Conservation (phyloP, 2,113 vertebrate genomes). For the Leptodactylus fuscus region DNA sequence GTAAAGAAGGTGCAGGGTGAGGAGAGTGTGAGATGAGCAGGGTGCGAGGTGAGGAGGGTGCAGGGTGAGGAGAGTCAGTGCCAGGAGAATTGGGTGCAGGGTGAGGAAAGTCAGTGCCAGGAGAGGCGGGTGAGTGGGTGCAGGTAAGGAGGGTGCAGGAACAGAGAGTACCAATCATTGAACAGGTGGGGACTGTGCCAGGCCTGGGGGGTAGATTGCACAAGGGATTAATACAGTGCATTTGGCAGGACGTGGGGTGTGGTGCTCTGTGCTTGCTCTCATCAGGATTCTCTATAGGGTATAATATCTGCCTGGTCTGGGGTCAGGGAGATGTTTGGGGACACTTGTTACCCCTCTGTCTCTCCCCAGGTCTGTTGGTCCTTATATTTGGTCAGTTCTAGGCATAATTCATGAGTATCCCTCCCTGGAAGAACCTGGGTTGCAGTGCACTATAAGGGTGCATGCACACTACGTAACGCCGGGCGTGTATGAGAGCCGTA, state of each 20-base stretch:
- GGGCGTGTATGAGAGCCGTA: too few species aligned
- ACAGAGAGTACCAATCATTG: neutral
- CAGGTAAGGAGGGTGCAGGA: neutral
- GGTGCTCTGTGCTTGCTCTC: neutral
- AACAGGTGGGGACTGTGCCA: neutral
- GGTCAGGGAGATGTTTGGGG: neutral
- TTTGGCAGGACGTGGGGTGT: neutral
- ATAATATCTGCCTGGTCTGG: neutral
- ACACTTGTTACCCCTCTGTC: neutral
- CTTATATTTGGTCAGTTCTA: neutral
- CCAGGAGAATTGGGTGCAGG: neutral
- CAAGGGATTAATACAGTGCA: neutral
- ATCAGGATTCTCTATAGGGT: neutral
- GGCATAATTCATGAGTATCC: neutral
- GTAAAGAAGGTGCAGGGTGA: neutral
- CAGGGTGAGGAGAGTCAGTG: neutral
- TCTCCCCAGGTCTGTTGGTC: neutral
- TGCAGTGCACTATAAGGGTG: too few species aligned
- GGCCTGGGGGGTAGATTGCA: slow-evolving; percentile 7
- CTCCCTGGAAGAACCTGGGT: too few species aligned
- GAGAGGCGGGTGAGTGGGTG: neutral
- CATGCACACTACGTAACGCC: too few species aligned
- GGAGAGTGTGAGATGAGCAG: neutral
- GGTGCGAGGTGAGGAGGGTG: neutral
- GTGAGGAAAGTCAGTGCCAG: neutral